Evolutionary conservation across 2,797 vertebrate genomes (phyloP), one percentile per base, ranked within the genome.

Genomic region (Pelodytes ibericus): DNA sequence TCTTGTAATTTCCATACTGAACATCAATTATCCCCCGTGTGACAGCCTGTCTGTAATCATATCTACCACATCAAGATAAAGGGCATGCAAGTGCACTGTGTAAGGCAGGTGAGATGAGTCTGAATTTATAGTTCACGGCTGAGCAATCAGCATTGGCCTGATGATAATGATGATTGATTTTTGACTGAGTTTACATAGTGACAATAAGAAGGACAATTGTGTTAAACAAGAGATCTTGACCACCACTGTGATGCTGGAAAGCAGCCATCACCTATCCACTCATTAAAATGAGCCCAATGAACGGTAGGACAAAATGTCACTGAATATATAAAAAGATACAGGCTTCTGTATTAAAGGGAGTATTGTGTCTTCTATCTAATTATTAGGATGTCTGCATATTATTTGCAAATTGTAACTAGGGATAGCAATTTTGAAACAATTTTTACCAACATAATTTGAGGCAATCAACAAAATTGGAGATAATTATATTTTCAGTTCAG

Each of bases 31-130:
- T 62, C 67, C 59, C 74, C 66, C 33, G 58, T 56, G 58, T 76
- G 74, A 76, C 74, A 53, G 74, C 59, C 22, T 70, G 59, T 76
- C 74, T 70, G 66, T 71, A 76, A 76, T 76, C 66, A 76, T 69
- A 64, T 76, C 74, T 76, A 76, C 53, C 63, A 33, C 47, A 51
- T 33, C 66, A 76, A 53, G 66, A 70, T 57, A 76, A 76, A 70
- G 74, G 66, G 74, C 66, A 61, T 29, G 66, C 44, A 22, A 63
- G 66, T 39, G 47, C 58, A 63, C 53, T 56, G 64, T 68, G 58
- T 29, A 30, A 69, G 30, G 30, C 39, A 62, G 56, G 26, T 63
- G 74, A 62, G 66, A 71, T 62, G 59, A 76, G 49, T 70, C 66
- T 63, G 59, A 76, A 76, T 62, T 51, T 76, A 69, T 70, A 60